A percentile compares a stretch with the other conserved stretches of the same genome.
Evolutionary conservation across 2,113 vertebrate genomes (phyloP).

Genomic region (Lophura nycthemera): DNA sequence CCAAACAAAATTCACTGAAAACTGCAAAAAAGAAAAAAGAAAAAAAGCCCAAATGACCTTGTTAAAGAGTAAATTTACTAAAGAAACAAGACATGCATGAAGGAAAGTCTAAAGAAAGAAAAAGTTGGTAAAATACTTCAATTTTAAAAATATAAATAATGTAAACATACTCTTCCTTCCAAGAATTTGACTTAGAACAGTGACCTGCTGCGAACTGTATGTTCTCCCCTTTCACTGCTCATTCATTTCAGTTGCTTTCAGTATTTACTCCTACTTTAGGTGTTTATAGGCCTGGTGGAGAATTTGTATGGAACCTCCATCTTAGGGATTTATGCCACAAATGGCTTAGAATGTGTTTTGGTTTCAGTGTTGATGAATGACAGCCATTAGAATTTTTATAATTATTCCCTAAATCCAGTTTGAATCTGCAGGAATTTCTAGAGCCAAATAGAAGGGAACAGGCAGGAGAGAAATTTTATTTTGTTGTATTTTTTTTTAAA

Average conservation of each 20-base stretch:
- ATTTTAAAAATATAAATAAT: not conserved
- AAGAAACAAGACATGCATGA: not conserved
- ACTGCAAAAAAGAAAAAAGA: not conserved
- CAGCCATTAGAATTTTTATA: slow-evolving; percentile 10
- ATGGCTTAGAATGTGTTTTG: not conserved
- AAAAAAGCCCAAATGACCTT: not conserved
- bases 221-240: not conserved
- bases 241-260: not conserved
- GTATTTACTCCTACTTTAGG: not conserved
- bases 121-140: not conserved
- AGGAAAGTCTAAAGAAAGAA: not conserved
- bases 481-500: not conserved
- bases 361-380: slow-evolving; percentile 17
- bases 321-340: not conserved
- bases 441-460: not conserved
- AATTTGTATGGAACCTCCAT: not conserved
- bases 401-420: slow-evolving; percentile 39
- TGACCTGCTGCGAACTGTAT: not conserved
- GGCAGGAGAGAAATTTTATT: not conserved
- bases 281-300: not conserved
- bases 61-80: not conserved
- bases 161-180: not conserved
- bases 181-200: not conserved
- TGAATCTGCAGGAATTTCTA: not conserved
- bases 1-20: not conserved